Base-by-base conservation (phyloP, 2,113 vertebrate species). In the Verasper variegatus region DNA sequence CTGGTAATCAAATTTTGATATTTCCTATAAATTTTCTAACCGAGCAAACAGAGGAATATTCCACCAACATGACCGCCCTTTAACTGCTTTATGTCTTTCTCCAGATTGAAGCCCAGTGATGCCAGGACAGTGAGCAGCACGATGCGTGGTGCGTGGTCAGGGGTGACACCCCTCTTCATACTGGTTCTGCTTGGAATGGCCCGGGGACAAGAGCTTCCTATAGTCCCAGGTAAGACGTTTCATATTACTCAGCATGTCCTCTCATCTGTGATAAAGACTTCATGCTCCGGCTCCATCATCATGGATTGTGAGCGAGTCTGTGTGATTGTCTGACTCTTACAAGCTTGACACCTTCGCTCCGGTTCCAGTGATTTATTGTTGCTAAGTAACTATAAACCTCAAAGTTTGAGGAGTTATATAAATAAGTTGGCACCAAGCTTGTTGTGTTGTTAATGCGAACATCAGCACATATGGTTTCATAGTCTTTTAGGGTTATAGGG, bases 191-290 rank as follows among this genome's bases (percentile, higher is more conserved):
- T 97, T 83, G 91, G 89, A 80, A 86, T 95, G 76, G 93, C 91
- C 37, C 87, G 67, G 20, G 84, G 89, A 45, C 95, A 95, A 77
- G 92, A 95, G 61, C 91, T 93, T 37, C 95, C 96, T 76, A 86
- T 95, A 68, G 94, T 96, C 86, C 95, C 96, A 97, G 98, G 98
- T 99, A 96, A 89, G 95, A 84, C 1, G 2, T 18, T 2, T 56
- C 1, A 49, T 23, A 35, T 71, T 37, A 64, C 54, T 81, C 55
- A 23, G 18, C 26, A 68, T 77, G 60, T 76, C 63, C 14, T 40
- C 23, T 54, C 64, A 51, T 51, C 47, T 18, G 4, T 8, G 47
- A 51, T 51, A 4, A 47, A 47, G 18, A 23, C 59, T 13, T 79
- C 72, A 65, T 68, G 26, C 20, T 81, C 45, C 55, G 26, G 0